Base-by-base conservation (phyloP, 2,113 vertebrate species). In the Heterocephalus glaber region DNA sequence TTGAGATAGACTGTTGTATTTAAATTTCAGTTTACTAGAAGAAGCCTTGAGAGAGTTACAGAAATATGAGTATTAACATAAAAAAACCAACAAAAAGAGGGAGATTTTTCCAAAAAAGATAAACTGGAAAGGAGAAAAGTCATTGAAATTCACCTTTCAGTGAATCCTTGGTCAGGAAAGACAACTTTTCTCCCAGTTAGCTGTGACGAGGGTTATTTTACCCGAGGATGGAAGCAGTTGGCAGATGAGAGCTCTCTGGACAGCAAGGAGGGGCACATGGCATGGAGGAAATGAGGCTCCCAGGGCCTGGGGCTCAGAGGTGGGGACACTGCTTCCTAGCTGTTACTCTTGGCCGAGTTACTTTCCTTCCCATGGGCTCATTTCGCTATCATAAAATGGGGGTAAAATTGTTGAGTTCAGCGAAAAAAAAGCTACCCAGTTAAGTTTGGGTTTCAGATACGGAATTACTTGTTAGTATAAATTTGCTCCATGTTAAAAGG, bases 1-100 rank as follows among this genome's bases (percentile, higher is more conserved):
- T 22, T 86, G 77, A 17, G 28, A 72, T 52, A 58, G 38, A 22
- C 24, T 44, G 24, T 80, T 82, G n/a, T 92, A 70, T 89, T 97
- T 96, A 80, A 72, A 83, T 68, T 91, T 96, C n/a, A 85, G 24
- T 91, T 89, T 86, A 22, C 41, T 52, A 85, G 74, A 89, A 5
- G 26, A 12, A 90, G 52, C 14, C 35, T 93, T 65, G 26, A 74
- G 61, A 76, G 56, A 89, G 24, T 87, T 74, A 58, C 4, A 70
- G 81, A 95, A 93, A 82, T 52, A 38, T 24, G 22, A 93, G 30
- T 70, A 60, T 47, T n/a, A 61, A 5, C 4, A 0, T 85, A 19
- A 35, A 58, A 66, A 76, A 12, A 70, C 3, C 17, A 74, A 47
- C 20, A 47, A 28, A 79, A 35, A 7, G 38, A 56, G 0, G 8